Conservation (phyloP, 1,140 invertebrate genomes). For the Spodoptera litura region DNA sequence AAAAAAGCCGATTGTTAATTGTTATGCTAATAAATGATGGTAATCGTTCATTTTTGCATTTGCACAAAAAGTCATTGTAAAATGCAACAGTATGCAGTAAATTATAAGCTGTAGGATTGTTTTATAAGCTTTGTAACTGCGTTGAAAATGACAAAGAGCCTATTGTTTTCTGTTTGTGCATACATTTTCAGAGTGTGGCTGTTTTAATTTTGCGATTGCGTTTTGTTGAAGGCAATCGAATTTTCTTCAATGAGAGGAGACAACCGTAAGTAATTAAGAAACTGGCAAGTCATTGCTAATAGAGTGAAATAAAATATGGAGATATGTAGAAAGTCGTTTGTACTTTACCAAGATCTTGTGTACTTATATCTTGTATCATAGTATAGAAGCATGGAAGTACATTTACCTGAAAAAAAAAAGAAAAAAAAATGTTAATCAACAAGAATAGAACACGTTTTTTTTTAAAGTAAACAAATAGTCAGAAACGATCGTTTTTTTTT, state of each 20-base stretch:
- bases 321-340: neutral
- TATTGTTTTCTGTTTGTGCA: conserved; percentile 23
- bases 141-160: conserved; percentile 22
- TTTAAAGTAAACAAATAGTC: too few species aligned
- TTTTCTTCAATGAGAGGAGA: neutral
- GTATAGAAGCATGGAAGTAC: neutral
- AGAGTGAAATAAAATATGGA: neutral
- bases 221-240: neutral
- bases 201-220: neutral
- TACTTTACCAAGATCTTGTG: neutral
- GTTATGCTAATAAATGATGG: conserved; percentile 76
- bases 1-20: conserved; percentile 77
- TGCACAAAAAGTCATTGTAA: conserved; percentile 33
- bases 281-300: too few species aligned
- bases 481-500: too few species aligned
- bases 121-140: conserved; percentile 22
- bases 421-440: conserved; percentile 1
- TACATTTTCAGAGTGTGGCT: neutral
- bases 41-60: conserved; percentile 61
- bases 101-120: neutral
- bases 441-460: neutral
- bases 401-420: conserved; percentile 22
- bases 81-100: conserved; percentile 17
- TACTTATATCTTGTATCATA: neutral
- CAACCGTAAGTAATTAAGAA: too few species aligned